Conservation (phyloP, 2,888 invertebrate genomes). For the Mantis religiosa region DNA sequence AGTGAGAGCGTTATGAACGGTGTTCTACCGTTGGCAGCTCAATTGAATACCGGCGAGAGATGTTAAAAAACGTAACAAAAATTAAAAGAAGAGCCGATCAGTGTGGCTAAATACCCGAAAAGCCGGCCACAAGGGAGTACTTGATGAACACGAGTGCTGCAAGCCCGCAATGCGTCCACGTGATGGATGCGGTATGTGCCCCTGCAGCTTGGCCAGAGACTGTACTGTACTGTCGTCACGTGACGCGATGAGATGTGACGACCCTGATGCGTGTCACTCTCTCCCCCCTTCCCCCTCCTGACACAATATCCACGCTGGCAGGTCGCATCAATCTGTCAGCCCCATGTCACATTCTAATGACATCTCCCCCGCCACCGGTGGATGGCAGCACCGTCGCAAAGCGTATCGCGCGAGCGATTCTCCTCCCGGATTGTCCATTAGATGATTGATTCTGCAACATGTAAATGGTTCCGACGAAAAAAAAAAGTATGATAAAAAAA, state of each 20-base stretch:
- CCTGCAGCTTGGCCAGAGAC: background rate
- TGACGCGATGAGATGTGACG: constrained; percentile 14
- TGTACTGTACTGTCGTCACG: constrained; percentile 3
- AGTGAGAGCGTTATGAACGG: too few relatives aligned
- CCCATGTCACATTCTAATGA: constrained; percentile 17
- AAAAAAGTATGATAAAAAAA: background rate
- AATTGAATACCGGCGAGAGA: background rate
- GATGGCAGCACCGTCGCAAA: background rate
- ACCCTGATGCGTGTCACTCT: constrained; percentile 9
- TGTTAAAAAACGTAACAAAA: background rate
- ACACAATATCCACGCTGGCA: constrained; percentile 20
- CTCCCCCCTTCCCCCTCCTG: constrained; percentile 1
- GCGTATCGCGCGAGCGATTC: background rate
- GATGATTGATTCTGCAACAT: constrained; percentile 17
- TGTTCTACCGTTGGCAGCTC: background rate
- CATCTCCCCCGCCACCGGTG: constrained; percentile 5
- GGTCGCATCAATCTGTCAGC: constrained; percentile 26
- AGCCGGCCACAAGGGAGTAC: background rate
- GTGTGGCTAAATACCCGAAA: too few relatives aligned
- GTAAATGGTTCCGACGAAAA: constrained; percentile 9
- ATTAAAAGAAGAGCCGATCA: background rate
- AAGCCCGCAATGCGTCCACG: background rate
- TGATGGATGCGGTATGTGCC: background rate
- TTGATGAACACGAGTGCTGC: too few relatives aligned
- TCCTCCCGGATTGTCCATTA: constrained; percentile 12